Percentiles rank a stretch among this genome's conserved stretches.
Evolutionary conservation across 2,797 vertebrate species (phyloP).

Genomic region (Anguilla pacifica): DNA sequence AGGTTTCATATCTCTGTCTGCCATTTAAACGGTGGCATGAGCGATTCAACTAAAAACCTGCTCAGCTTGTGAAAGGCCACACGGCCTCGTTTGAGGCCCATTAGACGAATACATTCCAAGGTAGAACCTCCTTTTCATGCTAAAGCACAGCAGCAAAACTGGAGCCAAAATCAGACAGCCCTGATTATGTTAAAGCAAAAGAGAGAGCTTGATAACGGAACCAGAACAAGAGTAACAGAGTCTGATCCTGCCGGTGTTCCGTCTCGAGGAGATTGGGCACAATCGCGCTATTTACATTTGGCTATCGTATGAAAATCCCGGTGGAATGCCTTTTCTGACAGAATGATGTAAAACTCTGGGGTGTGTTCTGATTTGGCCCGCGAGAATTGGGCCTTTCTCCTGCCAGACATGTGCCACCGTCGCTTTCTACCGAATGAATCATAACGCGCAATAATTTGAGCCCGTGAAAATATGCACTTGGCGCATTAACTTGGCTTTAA

Average conservation of each 20-base stretch:
- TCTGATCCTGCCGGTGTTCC: not conserved
- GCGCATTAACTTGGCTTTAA: not conserved
- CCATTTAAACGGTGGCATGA: not conserved
- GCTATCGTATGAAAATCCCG: not conserved
- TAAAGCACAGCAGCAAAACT: not conserved
- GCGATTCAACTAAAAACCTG: not conserved
- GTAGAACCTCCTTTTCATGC: not conserved
- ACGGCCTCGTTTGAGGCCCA: not conserved
- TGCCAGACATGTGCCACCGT: conserved; percentile 8
- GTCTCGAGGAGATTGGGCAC: not conserved
- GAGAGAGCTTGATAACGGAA: not conserved
- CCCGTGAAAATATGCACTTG: not conserved
- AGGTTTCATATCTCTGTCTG: not conserved
- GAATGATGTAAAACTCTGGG: not conserved
- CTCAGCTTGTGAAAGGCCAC: not conserved
- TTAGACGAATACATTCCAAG: not conserved
- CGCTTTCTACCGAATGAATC: not conserved
- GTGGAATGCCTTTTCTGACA: not conserved
- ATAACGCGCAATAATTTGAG: not conserved
- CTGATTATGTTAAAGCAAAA: not conserved
- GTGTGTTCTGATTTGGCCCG: not conserved
- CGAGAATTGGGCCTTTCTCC: not conserved
- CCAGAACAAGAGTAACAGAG: not conserved
- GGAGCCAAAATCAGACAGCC: not conserved
- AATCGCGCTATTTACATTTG: not conserved